Conservation (phyloP, 2,113 vertebrate species). For the Cyanoramphus novaezelandiae region DNA sequence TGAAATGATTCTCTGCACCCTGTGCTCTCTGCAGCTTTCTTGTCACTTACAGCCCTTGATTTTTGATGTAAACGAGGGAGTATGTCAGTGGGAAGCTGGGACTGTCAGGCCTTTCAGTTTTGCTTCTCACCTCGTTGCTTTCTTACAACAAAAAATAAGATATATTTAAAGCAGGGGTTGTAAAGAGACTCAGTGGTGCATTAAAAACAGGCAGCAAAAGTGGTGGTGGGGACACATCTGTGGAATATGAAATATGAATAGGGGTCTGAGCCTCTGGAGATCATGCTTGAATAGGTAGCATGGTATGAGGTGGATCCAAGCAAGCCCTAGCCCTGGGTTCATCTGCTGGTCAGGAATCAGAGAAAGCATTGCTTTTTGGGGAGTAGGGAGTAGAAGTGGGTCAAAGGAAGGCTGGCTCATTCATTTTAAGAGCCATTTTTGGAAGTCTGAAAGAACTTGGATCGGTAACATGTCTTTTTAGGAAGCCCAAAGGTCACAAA, state of each 20-base stretch:
- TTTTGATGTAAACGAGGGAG: constrained; percentile 18
- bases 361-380: not conserved
- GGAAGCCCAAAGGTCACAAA: not conserved
- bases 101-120: constrained; percentile 22
- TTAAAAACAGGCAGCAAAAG: not conserved
- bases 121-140: constrained; percentile 29
- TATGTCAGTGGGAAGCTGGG: not conserved
- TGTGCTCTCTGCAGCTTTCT: not conserved
- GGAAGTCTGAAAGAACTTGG: not conserved
- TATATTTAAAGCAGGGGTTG: not conserved
- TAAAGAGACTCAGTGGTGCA: not conserved
- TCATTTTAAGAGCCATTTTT: not conserved
- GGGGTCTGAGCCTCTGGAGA: not conserved
- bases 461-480: not conserved
- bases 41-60: not conserved
- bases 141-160: not conserved
- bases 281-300: not conserved
- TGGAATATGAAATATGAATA: constrained; percentile 51
- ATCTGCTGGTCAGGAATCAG: not conserved
- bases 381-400: not conserved
- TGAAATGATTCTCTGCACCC: not conserved
- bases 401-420: not conserved
- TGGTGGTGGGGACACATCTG: not conserved
- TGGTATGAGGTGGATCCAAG: not conserved
- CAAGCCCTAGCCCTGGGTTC: not conserved